Conservation (phyloP, 2,113 vertebrate genomes). For the Triplophysa dalaica region DNA sequence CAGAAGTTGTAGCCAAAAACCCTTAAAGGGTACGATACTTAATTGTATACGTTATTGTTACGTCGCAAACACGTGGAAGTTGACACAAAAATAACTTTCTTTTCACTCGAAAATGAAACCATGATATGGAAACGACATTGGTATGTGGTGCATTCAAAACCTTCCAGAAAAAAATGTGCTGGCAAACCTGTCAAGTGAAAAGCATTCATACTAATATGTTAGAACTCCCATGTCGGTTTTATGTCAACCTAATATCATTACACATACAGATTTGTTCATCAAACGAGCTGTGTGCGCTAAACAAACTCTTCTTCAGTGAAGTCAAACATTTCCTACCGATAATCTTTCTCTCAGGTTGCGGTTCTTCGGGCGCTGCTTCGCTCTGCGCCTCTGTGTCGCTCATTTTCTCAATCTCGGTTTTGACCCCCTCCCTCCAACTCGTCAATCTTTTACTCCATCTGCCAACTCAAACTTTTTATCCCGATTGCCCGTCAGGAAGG, state of each 20-base stretch:
- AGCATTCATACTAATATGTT: not conserved
- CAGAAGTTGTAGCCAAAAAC: not conserved
- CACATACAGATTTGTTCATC: not conserved
- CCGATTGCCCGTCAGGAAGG: constrained; percentile 45
- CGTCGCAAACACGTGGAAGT: constrained; percentile 41
- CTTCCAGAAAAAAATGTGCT: not conserved
- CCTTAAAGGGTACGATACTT: not conserved
- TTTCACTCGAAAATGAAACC: not conserved
- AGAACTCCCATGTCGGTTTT: not conserved
- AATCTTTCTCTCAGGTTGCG: constrained; percentile 72
- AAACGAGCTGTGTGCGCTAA: not conserved
- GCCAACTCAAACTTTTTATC: constrained; percentile 68
- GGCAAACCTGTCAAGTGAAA: not conserved
- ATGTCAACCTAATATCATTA: not conserved
- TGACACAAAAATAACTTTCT: not conserved
- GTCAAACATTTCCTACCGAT: constrained; percentile 66
- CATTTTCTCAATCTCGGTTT: constrained; percentile 65
- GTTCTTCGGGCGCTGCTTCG: constrained; percentile 63
- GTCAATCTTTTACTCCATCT: constrained; percentile 50
- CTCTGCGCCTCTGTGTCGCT: constrained; percentile 73
- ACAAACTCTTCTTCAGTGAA: not conserved
- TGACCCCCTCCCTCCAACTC: constrained; percentile 60
- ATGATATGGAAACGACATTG: not conserved
- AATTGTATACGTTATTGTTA: not conserved
- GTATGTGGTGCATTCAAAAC: not conserved